These are phyloP conservation scores for Pocota personata DNA, from an alignment of 2,888 invertebrate species.

Conservation along the genomic window DNA sequence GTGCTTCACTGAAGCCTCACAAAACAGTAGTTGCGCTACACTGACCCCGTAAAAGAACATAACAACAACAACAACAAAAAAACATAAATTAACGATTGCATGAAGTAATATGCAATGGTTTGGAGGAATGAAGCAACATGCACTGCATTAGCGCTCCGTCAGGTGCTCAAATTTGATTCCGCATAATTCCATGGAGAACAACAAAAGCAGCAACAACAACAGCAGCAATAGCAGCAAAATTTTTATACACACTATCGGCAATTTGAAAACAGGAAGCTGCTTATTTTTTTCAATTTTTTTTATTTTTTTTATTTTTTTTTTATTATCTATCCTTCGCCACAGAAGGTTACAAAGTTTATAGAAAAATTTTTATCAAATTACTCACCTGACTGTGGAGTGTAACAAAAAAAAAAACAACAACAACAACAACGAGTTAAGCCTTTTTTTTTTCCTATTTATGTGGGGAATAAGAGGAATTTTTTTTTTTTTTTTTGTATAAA, in stretches of 20 bases:
- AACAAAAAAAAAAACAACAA: too few relatives aligned
- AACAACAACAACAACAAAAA: background rate
- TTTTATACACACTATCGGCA: too few relatives aligned
- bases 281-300: constrained; percentile 4
- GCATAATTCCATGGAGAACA: constrained; percentile 12
- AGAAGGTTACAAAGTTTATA: constrained; percentile 13
- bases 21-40: constrained; percentile 32
- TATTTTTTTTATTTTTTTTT: background rate
- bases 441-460: constrained; percentile 13
- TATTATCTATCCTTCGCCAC: constrained; percentile 35
- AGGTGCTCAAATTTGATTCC: constrained; percentile 48
- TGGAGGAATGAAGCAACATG: constrained; percentile 49
- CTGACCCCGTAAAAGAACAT: constrained; percentile 5
- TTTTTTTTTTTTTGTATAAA: background rate
- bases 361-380: constrained; percentile 20
- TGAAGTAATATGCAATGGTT: constrained; percentile 4
- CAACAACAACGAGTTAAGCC: constrained; percentile 40
- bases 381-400: constrained; percentile 61
- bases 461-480: background rate
- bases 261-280: constrained; percentile 64
- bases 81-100: constrained; percentile 3
- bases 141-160: constrained; percentile 23
- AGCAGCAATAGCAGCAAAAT: background rate
- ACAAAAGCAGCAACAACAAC: constrained; percentile 38
- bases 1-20: background rate